Conservation (phyloP, 2,113 vertebrate species). For the Gambusia affinis region DNA sequence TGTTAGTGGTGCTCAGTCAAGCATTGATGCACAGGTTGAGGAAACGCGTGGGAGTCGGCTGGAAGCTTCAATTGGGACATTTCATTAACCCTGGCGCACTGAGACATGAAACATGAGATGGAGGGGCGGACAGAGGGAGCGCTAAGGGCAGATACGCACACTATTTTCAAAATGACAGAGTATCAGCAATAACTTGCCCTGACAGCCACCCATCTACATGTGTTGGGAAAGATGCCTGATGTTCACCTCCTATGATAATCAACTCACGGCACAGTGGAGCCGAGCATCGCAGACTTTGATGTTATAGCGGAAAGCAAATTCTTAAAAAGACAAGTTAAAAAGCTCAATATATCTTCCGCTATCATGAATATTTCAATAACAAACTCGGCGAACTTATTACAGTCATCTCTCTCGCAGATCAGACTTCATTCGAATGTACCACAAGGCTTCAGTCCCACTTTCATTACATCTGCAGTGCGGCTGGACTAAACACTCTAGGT, state of each 20-base stretch:
- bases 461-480: constrained; percentile 9
- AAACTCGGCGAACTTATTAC: constrained; percentile 9
- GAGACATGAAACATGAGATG: constrained; percentile 48
- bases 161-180: constrained; percentile 56
- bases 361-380: constrained; percentile 48
- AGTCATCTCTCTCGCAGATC: constrained; percentile 21
- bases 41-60: constrained; percentile 27
- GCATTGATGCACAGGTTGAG: constrained; percentile 26
- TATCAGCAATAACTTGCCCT: constrained; percentile 43
- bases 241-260: constrained; percentile 43
- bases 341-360: constrained; percentile 25
- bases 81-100: constrained; percentile 69
- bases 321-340: constrained; percentile 31
- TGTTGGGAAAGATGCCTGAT: constrained; percentile 29
- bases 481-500: constrained; percentile 15
- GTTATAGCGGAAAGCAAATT: constrained; percentile 13
- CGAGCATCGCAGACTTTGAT: constrained; percentile 3
- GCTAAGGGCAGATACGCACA: constrained; percentile 8
- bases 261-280: constrained; percentile 17
- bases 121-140: constrained; percentile 29
- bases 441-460: constrained; percentile 22
- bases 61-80: constrained; percentile 46
- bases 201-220: constrained; percentile 48
- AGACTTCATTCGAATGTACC: constrained; percentile 16
- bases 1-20: constrained; percentile 5